These are phyloP conservation scores for Drosophila kanekoi DNA, from an alignment of 2,888 invertebrate species.

Conservation along the genomic window DNA sequence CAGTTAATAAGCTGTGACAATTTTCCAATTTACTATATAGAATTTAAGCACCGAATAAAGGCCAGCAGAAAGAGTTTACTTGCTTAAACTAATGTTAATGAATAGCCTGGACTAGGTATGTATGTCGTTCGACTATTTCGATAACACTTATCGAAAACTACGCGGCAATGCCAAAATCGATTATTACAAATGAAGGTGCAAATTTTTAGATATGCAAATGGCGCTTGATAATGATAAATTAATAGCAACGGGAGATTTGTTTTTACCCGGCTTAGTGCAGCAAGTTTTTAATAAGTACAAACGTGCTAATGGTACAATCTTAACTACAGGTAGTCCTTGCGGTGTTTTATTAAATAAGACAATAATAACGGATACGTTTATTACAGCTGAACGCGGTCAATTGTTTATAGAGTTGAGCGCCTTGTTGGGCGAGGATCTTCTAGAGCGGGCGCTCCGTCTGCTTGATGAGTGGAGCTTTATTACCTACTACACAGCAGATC, in stretches of 20 bases:
- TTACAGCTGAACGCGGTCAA: constrained; percentile 82
- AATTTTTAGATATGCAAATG: constrained; percentile 34
- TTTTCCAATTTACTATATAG: background rate
- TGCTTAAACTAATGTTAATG: background rate
- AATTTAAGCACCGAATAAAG: no score
- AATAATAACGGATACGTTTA: background rate
- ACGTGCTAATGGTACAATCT: background rate
- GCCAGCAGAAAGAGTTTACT: background rate
- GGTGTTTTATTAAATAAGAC: no score
- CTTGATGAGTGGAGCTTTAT: constrained; percentile 87
- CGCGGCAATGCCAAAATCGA: constrained; percentile 4
- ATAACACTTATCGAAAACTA: constrained; percentile 6
- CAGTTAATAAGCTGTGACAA: background rate
- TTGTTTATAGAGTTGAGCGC: constrained; percentile 87
- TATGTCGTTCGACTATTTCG: background rate
- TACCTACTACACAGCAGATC: constrained; percentile 84
- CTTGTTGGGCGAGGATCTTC: constrained; percentile 86
- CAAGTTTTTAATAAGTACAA: constrained; percentile 48
- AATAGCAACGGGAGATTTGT: constrained; percentile 16
- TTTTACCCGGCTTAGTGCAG: constrained; percentile 42
- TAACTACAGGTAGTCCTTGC: constrained; percentile 17
- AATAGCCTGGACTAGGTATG: background rate
- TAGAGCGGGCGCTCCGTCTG: constrained; percentile 88
- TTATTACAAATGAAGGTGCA: no score
- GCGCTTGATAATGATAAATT: constrained; percentile 20